phyloP scores from a whole-genome alignment of 2,113 vertebrate species.

The Microcebus jonahi region DNA sequence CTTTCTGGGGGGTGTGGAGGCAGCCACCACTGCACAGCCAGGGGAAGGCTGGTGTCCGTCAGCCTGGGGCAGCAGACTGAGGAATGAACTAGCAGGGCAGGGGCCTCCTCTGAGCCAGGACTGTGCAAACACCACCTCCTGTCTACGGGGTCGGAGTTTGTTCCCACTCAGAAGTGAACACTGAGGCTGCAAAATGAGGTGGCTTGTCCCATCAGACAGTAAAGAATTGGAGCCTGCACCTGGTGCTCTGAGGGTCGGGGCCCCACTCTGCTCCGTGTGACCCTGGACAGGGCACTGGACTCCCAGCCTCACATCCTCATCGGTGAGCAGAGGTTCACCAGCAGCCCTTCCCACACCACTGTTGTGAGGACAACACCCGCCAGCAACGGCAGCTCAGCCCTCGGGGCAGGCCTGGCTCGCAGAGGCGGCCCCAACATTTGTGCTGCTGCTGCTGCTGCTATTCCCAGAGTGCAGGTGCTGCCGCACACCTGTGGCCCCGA shows the following conservation, averaged over 20 bases:
- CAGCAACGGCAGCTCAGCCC: background rate
- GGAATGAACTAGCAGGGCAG: rapidly evolving
- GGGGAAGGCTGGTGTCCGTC: no score
- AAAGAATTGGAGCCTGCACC: background rate
- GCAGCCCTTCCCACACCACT: rapidly evolving
- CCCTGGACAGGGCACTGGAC: no score
- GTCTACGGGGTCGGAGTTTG: rapidly evolving
- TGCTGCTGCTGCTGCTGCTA: background rate
- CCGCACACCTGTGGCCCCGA: rapidly evolving
- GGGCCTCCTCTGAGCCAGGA: background rate
- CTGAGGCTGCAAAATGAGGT: rapidly evolving
- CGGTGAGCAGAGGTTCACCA: background rate
- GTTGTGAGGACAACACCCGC: background rate
- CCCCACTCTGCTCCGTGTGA: background rate
- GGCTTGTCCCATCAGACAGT: no score
- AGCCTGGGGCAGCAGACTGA: background rate
- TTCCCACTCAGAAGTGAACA: background rate
- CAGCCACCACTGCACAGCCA: background rate
- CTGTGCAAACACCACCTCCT: background rate
- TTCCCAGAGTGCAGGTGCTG: rapidly evolving
- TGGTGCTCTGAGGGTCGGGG: rapidly evolving
- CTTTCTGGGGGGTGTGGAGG: background rate
- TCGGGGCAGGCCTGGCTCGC: background rate
- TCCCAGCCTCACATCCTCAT: background rate
- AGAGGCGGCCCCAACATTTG: rapidly evolving